Evolutionary conservation across 2,888 invertebrate species (phyloP).

Genomic region (Nomada lathburiana): DNA sequence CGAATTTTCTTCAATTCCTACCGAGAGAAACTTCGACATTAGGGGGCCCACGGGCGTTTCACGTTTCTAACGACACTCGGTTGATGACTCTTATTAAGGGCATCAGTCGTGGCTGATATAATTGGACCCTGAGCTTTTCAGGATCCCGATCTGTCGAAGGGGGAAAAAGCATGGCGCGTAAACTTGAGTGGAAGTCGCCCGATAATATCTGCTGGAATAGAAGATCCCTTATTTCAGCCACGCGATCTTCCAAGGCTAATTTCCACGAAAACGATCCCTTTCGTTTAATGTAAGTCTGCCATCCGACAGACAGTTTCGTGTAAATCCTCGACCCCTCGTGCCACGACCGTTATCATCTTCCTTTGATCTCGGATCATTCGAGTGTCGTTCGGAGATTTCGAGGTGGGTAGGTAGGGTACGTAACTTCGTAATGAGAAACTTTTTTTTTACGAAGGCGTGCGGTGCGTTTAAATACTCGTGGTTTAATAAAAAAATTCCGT

Average conservation of each 20-base stretch:
- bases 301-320: conserved; percentile 7
- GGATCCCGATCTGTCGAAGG: not conserved
- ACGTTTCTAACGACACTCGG: conserved; percentile 15
- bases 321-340: conserved; percentile 20
- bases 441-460: not conserved
- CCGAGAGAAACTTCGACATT: not conserved
- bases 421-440: not conserved
- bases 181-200: conserved; percentile 3
- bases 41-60: not conserved
- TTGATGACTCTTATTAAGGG: conserved; percentile 45
- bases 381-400: conserved; percentile 8
- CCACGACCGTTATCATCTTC: conserved; percentile 26
- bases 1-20: too few relatives aligned
- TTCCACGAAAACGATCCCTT: conserved; percentile 31
- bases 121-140: conserved; percentile 32
- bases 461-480: not conserved
- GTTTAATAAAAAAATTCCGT: not conserved
- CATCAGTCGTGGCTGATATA: conserved; percentile 42
- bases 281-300: not conserved
- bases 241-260: conserved; percentile 35
- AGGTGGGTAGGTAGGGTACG: not conserved
- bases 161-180: conserved; percentile 15
- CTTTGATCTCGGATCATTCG: conserved; percentile 38
- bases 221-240: conserved; percentile 20
- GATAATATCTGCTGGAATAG: conserved; percentile 47